Base-by-base conservation (phyloP, 2,888 invertebrate genomes). In the Cosmia trapezina region DNA sequence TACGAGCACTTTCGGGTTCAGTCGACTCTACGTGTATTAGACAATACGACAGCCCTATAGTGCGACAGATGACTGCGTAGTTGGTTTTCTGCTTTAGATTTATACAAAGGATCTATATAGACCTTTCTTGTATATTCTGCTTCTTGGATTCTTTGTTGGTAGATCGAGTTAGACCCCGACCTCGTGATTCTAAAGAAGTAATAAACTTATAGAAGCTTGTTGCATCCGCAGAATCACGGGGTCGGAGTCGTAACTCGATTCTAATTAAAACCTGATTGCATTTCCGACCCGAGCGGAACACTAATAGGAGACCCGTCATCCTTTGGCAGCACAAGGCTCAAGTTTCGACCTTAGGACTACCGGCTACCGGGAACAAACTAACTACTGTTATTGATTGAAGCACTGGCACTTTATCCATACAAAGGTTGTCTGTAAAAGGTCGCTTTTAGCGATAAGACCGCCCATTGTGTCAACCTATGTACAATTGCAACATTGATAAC, bases 211-310 rank as follows among this genome's bases (percentile, higher is more conserved):
- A 9, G 4, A 61, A 43, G 43, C 43, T 73, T 12, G 1, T 59
- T 43, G 9, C 4, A 19, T 28, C 22, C 33, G n/a, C 51, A 56
- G 14, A 57, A 60, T 43, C 19, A 19, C n/a, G 4, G 37, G 6
- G 4, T 61, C 12, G 12, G 43, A 28, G 12, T 28, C 12, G n/a
- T 49, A 49, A 73, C 47, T 79, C 7, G 28, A n/a, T 28, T 61
- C 11, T 45, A 47, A 54, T n/a, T n/a, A n/a, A n/a, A n/a, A n/a
- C n/a, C n/a, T n/a, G n/a, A n/a, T n/a, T 43, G 28, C 28, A 69
- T n/a, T 56, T 14, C 41, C 43, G 17, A 54, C 5, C 4, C 33
- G 22, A 53, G 60, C 8, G 5, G n/a, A 59, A 47, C 28, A n/a
- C 6, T 51, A 47, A 43, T 33, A n/a, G 19, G 19, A 63, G 33